Evolutionary conservation across 1,140 invertebrate genomes (phyloP).

Genomic region (Scaptodrosophila lebanonensis): DNA sequence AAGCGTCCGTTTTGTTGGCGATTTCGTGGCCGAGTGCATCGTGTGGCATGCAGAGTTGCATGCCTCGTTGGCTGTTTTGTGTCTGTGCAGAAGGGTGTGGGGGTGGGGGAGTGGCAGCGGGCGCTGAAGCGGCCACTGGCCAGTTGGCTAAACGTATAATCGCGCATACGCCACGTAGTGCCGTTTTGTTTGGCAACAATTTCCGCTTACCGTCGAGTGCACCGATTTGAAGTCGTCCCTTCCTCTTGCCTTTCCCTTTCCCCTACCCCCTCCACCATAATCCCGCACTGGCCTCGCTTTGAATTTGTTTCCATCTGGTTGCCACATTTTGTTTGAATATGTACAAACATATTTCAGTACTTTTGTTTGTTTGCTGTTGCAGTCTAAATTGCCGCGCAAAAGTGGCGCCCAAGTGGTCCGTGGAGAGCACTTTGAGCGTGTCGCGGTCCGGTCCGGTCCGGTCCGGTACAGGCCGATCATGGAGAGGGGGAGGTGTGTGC

Average conservation of each 20-base stretch:
- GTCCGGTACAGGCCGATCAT: too few relatives aligned
- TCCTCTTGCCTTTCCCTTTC: conserved; percentile 2
- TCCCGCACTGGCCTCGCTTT: neutral
- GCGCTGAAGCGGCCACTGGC: conserved; percentile 27
- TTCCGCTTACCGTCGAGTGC: conserved; percentile 41
- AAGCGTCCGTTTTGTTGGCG: conserved; percentile 11
- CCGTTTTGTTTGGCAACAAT: conserved; percentile 13
- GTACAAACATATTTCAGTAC: too few relatives aligned
- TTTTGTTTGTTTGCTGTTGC: neutral
- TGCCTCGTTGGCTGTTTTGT: conserved; percentile 30
- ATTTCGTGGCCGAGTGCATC: conserved; percentile 44
- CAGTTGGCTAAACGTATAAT: conserved; percentile 6
- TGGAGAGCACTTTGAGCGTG: conserved; percentile 40
- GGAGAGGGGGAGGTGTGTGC: too few relatives aligned
- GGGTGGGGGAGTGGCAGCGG: neutral
- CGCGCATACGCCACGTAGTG: conserved; percentile 19
- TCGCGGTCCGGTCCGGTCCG: conserved; percentile 1
- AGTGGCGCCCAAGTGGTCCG: conserved; percentile 14
- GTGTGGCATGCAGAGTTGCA: conserved; percentile 25
- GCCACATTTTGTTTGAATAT: neutral
- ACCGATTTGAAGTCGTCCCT: conserved; percentile 20
- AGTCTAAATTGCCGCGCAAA: conserved; percentile 22
- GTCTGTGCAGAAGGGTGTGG: neutral
- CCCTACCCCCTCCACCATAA: conserved; percentile 6
- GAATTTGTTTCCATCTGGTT: neutral